Base-by-base conservation (phyloP, 2,113 vertebrate species). In the Syrmaticus mikado region DNA sequence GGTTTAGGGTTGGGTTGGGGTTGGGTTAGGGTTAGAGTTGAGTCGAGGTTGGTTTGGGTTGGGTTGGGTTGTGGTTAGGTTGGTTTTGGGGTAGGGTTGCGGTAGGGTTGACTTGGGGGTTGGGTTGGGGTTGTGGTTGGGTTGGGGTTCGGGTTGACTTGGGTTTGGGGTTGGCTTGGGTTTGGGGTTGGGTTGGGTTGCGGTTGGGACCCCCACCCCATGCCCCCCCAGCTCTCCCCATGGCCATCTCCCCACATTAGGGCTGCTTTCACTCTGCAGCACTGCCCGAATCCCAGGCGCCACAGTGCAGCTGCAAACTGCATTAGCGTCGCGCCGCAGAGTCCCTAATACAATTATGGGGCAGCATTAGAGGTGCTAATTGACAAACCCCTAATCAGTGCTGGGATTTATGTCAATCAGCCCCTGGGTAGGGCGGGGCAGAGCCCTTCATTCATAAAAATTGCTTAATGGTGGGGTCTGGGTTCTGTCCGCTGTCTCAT, bases 291-390 rank as follows among this genome's bases (percentile, higher is more conserved):
- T 25, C 84, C 68, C 82, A 60, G 96, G 96, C 93, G 92, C 95
- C 95, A 93, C 18, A 30, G 46, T 70, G 90, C 92, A 83, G 95
- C 95, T 92, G 79, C 71, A 90, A 96, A 96, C 92, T 6, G 46
- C 95, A 90, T 96, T 96, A 97, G 77, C 11, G 85, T 72, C 95
- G 71, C 5, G 80, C 76, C 32, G 0, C 76, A 84, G 78, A 95
- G 85, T 74, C 78, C 55, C 85, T 97, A 94, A 96, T 72, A 13
- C 38, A n/a, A 90, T 97, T 95, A 95, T 40, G 64, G 75, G 30
- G 32, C 21, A 85, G 93, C 83, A 82, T 82, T 61, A 80, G 24
- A 92, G 95, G 97, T 91, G 95, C 95, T 75, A 81, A 96, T 94
- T 87, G 95, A 94, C 95, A 78, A 50, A 60, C 20, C 90, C 94